These are phyloP conservation scores for Malurus elegans DNA, from an alignment of 2,113 vertebrate genomes.

Conservation along the genomic window DNA sequence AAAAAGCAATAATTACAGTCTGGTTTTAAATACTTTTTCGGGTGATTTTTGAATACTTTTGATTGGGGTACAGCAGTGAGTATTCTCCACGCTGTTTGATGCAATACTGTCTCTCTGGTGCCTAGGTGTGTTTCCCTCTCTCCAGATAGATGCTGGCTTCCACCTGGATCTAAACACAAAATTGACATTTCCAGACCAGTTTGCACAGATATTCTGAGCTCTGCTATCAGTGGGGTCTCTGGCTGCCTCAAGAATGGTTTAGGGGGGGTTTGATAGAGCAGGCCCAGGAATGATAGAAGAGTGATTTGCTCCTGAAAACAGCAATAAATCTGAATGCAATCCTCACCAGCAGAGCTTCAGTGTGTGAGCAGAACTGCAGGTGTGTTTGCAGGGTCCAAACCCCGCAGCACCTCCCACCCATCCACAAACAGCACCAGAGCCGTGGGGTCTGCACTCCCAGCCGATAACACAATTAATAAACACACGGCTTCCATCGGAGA, in stretches of 20 bases:
- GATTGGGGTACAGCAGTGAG: no score
- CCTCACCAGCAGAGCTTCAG: neutral
- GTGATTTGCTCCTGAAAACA: neutral
- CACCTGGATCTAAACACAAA: neutral
- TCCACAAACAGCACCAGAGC: neutral
- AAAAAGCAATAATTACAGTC: no score
- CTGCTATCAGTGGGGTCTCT: neutral
- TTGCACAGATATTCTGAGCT: neutral
- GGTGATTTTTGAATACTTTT: no score
- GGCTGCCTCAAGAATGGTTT: neutral
- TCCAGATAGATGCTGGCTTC: neutral
- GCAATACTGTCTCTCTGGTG: no score
- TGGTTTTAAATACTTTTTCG: no score
- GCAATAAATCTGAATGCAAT: neutral
- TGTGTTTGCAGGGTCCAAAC: neutral
- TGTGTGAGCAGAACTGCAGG: neutral
- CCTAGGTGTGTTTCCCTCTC: no score
- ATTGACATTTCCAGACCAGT: neutral
- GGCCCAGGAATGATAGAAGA: neutral
- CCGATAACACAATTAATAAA: conserved; percentile 68
- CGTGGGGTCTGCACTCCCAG: neutral
- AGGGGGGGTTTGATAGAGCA: neutral
- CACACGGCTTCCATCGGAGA: conserved; percentile 56
- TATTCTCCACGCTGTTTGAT: no score
- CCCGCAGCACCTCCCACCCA: neutral